Conservation (phyloP, 2,888 invertebrate genomes). For the Lasioglossum vierecki region DNA sequence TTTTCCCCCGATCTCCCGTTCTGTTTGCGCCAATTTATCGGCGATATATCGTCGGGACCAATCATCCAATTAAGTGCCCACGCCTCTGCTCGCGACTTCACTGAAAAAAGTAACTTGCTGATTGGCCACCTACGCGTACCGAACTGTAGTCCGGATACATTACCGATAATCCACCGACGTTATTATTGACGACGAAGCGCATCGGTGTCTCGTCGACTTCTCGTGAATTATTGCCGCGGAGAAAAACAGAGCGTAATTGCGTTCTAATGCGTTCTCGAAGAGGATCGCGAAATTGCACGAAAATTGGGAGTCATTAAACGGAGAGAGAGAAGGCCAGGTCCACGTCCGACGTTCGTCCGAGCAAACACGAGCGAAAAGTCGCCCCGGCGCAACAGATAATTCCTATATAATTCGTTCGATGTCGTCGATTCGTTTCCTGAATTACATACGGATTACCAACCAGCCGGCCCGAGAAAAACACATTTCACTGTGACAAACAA, state of each 20-base stretch:
- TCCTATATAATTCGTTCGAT: not conserved
- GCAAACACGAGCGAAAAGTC: not conserved
- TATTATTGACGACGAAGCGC: constrained; percentile 55
- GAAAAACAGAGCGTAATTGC: constrained; percentile 39
- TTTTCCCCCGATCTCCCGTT: constrained; percentile 12
- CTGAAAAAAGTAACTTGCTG: constrained; percentile 65
- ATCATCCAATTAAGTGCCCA: constrained; percentile 78
- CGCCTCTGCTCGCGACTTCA: constrained; percentile 67
- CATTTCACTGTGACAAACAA: not conserved
- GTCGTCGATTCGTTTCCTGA: constrained; percentile 10
- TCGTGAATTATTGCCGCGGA: constrained; percentile 45
- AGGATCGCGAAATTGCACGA: constrained; percentile 28
- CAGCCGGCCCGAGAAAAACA: constrained; percentile 6
- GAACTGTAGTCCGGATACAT: constrained; percentile 15
- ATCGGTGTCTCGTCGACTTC: constrained; percentile 37
- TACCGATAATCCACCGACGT: constrained; percentile 54
- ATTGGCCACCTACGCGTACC: constrained; percentile 67
- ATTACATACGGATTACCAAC: constrained; percentile 16
- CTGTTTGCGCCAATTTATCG: constrained; percentile 67
- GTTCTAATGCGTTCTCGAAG: constrained; percentile 26
- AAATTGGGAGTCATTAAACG: constrained; percentile 26
- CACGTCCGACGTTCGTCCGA: not conserved
- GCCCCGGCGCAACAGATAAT: constrained; percentile 8
- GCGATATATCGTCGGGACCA: constrained; percentile 71
- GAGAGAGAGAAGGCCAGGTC: not conserved